Conservation (phyloP, 1,140 invertebrate genomes). For the Caenorhabditis remanei region DNA sequence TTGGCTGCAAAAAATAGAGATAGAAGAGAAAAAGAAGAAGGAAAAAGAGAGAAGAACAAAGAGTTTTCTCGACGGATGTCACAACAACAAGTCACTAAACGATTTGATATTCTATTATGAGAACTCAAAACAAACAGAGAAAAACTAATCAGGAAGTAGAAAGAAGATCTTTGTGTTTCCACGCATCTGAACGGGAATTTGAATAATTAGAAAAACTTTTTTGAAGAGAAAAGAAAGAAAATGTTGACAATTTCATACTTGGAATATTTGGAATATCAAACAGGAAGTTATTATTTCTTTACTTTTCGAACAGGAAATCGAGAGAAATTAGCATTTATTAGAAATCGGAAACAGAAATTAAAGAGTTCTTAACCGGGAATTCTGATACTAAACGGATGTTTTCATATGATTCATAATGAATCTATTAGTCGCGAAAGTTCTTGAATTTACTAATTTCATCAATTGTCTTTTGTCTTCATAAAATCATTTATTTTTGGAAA, state of each 20-base stretch:
- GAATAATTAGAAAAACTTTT: background rate
- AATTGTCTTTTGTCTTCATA: no score
- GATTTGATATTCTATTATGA: constrained; percentile 54
- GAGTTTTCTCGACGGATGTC: constrained; percentile 8
- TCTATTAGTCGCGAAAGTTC: no score
- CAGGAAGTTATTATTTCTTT: no score
- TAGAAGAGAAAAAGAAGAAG: background rate
- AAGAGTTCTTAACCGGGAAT: background rate
- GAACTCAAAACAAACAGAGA: background rate
- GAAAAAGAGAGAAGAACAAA: background rate
- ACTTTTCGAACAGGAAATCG: background rate
- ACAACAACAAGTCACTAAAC: constrained; percentile 24
- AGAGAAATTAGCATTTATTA: background rate
- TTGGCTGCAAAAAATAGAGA: background rate
- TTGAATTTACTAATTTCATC: no score
- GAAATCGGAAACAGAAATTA: background rate
- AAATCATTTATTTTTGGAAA: no score
- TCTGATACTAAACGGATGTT: background rate
- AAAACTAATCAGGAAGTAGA: constrained; percentile 40
- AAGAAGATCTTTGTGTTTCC: background rate
- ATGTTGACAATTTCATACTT: background rate
- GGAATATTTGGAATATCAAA: background rate
- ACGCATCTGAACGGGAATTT: background rate
- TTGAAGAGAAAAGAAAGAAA: background rate
- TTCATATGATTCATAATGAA: no score